These are phyloP conservation scores for Aphaenogaster ashmeadi DNA, from an alignment of 1,140 invertebrate genomes.

Conservation along the genomic window DNA sequence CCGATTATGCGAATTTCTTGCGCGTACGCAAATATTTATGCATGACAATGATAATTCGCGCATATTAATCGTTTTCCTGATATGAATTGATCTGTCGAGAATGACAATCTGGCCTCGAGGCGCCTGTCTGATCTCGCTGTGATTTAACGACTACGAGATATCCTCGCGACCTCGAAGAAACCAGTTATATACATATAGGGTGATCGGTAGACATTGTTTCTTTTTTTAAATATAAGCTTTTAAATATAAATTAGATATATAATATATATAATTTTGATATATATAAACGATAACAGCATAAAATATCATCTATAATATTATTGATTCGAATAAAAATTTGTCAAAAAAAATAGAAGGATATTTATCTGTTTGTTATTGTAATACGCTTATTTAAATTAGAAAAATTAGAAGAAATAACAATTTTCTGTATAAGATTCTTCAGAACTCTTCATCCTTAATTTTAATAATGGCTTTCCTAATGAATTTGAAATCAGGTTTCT, in stretches of 20 bases:
- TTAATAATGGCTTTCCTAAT: neutral
- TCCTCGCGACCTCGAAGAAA: conserved; percentile 12
- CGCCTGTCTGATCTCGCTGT: neutral
- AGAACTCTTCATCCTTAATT: neutral
- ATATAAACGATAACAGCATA: too few species aligned
- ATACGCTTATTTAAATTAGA: neutral
- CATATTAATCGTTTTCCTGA: conserved; percentile 23
- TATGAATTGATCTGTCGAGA: conserved; percentile 4
- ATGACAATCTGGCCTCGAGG: conserved; percentile 14
- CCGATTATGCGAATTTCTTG: neutral
- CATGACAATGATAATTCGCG: conserved; percentile 11
- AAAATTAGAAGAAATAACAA: neutral
- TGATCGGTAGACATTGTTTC: neutral
- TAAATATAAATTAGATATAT: conserved; percentile 14
- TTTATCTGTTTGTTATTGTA: neutral
- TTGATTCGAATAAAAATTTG: neutral
- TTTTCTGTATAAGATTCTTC: neutral
- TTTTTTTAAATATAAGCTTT: neutral
- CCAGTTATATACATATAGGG: conserved; percentile 4
- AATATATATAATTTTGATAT: neutral
- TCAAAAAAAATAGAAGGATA: neutral
- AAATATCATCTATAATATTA: neutral
- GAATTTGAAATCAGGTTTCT: conserved; percentile 6
- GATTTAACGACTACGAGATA: conserved; percentile 9
- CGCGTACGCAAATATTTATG: neutral